phyloP scores from a whole-genome alignment of 2,797 vertebrate species.

The Myotis findleyi region DNA sequence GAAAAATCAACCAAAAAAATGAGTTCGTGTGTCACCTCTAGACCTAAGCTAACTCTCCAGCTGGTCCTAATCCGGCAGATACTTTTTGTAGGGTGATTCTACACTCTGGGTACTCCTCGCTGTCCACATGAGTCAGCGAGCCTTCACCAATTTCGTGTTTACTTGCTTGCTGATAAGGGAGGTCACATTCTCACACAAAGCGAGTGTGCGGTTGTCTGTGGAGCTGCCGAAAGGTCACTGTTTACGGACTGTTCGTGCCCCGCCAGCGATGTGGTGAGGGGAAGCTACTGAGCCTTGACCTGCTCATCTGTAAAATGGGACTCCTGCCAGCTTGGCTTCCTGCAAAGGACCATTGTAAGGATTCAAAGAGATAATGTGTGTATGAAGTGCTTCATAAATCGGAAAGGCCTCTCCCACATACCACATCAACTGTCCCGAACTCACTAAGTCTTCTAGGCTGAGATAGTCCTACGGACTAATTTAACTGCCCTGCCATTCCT shows the following conservation, averaged over 20 bases:
- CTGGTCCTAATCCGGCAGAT: neutral
- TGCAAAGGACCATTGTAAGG: neutral
- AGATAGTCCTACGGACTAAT: neutral
- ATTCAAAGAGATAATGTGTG: neutral
- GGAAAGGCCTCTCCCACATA: neutral
- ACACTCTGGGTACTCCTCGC: constrained; percentile 57
- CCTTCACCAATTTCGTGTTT: neutral
- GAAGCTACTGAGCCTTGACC: neutral
- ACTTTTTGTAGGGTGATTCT: constrained; percentile 5
- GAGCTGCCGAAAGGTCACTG: too few species aligned
- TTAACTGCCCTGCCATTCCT: neutral
- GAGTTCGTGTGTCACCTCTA: too few species aligned
- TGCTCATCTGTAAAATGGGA: neutral
- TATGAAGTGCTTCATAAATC: neutral
- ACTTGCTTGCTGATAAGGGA: constrained; percentile 47
- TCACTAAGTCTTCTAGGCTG: neutral
- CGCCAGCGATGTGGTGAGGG: too few species aligned
- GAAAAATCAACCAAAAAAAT: too few species aligned
- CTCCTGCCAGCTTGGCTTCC: neutral
- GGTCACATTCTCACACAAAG: neutral
- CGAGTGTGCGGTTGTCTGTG: neutral
- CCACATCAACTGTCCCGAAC: neutral
- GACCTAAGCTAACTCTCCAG: neutral
- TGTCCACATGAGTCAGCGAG: constrained; percentile 33
- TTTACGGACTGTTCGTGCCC: neutral